These are phyloP conservation scores for Sarcophaga caerulescens DNA, from an alignment of 2,888 invertebrate species.

Conservation along the genomic window DNA sequence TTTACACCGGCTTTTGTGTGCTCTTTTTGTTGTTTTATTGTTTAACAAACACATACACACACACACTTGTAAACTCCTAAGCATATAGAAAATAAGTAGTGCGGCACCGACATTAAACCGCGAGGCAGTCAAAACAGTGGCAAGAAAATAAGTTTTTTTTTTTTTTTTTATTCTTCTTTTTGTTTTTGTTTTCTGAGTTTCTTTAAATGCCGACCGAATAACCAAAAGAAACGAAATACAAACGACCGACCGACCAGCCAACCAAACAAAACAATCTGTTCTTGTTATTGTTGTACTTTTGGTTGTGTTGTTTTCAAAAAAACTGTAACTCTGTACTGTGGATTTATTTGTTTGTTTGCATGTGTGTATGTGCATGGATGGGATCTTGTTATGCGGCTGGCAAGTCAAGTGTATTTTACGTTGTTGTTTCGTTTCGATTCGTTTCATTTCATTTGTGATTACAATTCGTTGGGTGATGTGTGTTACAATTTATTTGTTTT, in stretches of 20 bases:
- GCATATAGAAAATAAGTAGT: conserved; percentile 19
- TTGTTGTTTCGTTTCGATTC: conserved; percentile 30
- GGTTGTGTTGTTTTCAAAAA: background rate
- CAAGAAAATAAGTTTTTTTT: conserved; percentile 55
- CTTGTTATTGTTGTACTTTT: conserved; percentile 31
- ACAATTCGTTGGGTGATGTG: conserved; percentile 2
- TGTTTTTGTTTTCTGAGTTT: background rate
- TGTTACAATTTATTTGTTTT: conserved; percentile 12
- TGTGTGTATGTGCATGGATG: conserved; percentile 4
- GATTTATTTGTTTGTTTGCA: conserved; percentile 8
- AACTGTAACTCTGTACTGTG: background rate
- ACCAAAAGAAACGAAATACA: background rate
- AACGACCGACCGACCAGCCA: conserved; percentile 34
- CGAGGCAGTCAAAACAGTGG: conserved; percentile 64
- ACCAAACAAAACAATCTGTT: conserved; percentile 31
- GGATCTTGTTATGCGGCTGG: conserved; percentile 31
- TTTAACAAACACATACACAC: background rate
- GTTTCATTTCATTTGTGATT: conserved; percentile 30
- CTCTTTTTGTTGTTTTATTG: conserved; percentile 30
- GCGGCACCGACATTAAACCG: conserved; percentile 53
- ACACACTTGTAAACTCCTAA: background rate
- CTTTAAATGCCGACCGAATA: conserved; percentile 56
- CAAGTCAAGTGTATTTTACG: conserved; percentile 55
- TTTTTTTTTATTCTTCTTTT: background rate
- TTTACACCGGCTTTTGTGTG: conserved; percentile 63